These are phyloP conservation scores for Platyscapa corneri DNA, from an alignment of 1,140 invertebrate genomes.

Conservation along the genomic window DNA sequence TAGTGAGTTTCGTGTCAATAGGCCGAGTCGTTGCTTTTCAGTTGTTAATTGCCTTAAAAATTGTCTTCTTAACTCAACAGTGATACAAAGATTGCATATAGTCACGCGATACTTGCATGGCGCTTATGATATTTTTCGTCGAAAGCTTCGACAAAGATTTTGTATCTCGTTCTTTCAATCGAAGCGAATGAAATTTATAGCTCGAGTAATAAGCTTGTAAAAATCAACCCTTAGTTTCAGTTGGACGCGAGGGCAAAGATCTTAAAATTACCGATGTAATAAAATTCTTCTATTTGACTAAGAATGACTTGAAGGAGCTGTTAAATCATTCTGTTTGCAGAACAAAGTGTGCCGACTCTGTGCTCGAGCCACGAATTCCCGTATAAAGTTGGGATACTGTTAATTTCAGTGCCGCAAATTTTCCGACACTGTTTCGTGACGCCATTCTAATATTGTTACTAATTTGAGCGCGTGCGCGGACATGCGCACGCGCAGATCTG, in stretches of 20 bases:
- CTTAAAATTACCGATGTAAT: too few species aligned
- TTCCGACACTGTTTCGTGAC: neutral
- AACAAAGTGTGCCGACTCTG: neutral
- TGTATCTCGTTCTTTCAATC: too few species aligned
- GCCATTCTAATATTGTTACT: slow-evolving; percentile 12
- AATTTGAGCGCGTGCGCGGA: neutral
- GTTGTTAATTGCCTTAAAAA: too few species aligned
- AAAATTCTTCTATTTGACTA: neutral
- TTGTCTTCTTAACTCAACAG: too few species aligned
- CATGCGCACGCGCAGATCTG: neutral
- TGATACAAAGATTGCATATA: too few species aligned
- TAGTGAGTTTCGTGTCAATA: too few species aligned
- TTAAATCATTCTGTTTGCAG: neutral
- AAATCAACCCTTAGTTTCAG: neutral
- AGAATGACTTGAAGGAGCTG: too few species aligned
- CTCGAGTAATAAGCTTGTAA: too few species aligned
- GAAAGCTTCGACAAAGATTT: neutral
- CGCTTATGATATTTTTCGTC: too few species aligned
- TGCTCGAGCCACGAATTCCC: neutral
- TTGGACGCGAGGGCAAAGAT: neutral
- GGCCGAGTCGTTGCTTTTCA: too few species aligned
- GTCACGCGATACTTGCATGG: too few species aligned
- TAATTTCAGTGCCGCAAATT: slow-evolving; percentile 6
- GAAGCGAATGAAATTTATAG: neutral
- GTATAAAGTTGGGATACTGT: neutral